Base-by-base conservation (phyloP, 2,888 invertebrate species). In the Neria commutata region DNA sequence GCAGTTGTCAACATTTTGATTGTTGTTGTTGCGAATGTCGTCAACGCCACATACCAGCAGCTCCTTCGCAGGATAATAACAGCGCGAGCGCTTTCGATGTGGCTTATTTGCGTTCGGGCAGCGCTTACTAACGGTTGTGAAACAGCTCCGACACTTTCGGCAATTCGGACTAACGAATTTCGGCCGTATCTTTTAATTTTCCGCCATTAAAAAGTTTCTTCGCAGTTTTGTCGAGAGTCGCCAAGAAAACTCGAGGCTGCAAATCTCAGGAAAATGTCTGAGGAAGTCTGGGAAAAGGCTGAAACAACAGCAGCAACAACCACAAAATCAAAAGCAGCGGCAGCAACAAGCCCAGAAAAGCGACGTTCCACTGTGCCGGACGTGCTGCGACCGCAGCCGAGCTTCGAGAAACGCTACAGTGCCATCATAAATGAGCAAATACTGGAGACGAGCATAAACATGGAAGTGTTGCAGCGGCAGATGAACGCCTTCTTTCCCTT, bases 401-500 rank as follows among this genome's bases (percentile, higher is more conserved):
- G 78, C 64, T 80, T 82, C 54, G 82, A 82, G 63, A 74, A 76
- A 3, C 76, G 81, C 52, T 83, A 83, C 58, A 77, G 78, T 47
- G 71, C 68, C 53, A 76, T 83, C 14, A 82, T 83, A 29, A 74
- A 79, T 61, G 76, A 76, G 54, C 78, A 81, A 63, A 81, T 83
- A 62, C 71, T 81, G 70, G 80, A 82, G 64, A 81, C 72, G 3
- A 77, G 73, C 60, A 78, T 81, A 37, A 83, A 83, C 61, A 75
- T 76, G 60, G 83, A 81, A 53, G 76, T 76, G 63, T 72, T 84
- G 34, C 87, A 87, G 71, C 83, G 87, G 52, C 91, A 92, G 73
- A 84, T 90, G 11, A 89, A 90, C 72, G 89, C 89, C 56, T 91
- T 90, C 73, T 87, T 90, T 83, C 89, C 90, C 0, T 74, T 74